Percentiles rank a stretch among this genome's conserved stretches.
Conservation (phyloP, 1,140 invertebrate genomes). For the Aradophagus sp. region DNA sequence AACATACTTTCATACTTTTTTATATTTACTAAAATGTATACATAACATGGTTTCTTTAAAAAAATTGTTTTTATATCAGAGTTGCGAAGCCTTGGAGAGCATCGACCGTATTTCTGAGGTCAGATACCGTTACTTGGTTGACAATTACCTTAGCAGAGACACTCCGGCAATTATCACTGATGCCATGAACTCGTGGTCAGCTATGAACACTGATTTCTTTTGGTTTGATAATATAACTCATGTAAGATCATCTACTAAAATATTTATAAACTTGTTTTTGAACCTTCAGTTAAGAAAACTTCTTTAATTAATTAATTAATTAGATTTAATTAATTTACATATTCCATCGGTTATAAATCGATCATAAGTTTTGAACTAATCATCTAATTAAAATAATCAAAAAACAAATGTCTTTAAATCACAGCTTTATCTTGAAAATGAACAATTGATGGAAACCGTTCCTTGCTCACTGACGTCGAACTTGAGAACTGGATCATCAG, state of each 20-base stretch:
- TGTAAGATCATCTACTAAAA: constrained; percentile 70
- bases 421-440: constrained; percentile 77
- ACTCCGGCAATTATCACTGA: constrained; percentile 84
- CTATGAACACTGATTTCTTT: constrained; percentile 79
- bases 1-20: no score
- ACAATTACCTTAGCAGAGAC: constrained; percentile 81
- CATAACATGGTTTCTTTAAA: no score
- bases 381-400: no score
- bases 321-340: no score
- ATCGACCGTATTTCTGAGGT: constrained; percentile 80
- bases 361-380: no score
- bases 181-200: constrained; percentile 81
- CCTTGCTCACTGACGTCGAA: constrained; percentile 84
- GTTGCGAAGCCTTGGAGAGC: constrained; percentile 78
- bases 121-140: constrained; percentile 79
- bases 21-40: no score
- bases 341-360: no score
- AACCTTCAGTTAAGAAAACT: constrained; percentile 2
- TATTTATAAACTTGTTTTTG: neutral
- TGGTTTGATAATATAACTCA: constrained; percentile 82
- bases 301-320: no score
- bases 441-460: constrained; percentile 78
- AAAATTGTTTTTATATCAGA: no score
- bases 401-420: no score
- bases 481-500: constrained; percentile 79